Evolutionary conservation across 2,113 vertebrate species (phyloP).

Genomic region (Calcarius ornatus): DNA sequence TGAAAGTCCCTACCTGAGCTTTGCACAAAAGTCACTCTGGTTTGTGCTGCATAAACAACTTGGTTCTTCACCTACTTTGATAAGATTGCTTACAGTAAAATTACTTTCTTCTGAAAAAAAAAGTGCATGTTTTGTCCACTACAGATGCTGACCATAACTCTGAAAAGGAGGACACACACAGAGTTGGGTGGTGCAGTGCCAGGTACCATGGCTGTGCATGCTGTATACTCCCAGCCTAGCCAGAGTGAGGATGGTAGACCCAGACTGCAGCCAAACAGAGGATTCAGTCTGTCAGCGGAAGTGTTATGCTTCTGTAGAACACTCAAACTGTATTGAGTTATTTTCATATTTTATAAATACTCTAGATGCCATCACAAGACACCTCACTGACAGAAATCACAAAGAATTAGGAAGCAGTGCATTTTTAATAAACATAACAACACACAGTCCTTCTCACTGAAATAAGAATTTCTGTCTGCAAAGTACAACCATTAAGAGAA

Average conservation of each 20-base stretch:
- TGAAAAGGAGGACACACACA: neutral
- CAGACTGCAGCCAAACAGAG: neutral
- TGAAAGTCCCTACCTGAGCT: neutral
- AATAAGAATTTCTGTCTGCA: neutral
- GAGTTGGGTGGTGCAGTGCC: neutral
- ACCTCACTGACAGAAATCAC: neutral
- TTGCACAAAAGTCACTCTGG: neutral
- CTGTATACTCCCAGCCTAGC: neutral
- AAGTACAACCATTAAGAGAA: neutral
- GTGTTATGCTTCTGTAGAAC: neutral
- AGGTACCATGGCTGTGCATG: fast-evolving
- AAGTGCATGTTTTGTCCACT: neutral
- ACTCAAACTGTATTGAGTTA: neutral
- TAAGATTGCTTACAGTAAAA: neutral
- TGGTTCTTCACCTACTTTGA: neutral
- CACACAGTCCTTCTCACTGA: neutral
- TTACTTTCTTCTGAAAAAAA: neutral
- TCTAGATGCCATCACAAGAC: neutral
- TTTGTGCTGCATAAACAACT: neutral
- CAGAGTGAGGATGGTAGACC: neutral
- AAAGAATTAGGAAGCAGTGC: neutral
- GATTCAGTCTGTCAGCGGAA: neutral
- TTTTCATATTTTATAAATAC: neutral
- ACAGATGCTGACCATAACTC: neutral
- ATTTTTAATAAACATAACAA: neutral